Base-by-base conservation (phyloP, 2,113 vertebrate genomes). In the Prunella himalayana region DNA sequence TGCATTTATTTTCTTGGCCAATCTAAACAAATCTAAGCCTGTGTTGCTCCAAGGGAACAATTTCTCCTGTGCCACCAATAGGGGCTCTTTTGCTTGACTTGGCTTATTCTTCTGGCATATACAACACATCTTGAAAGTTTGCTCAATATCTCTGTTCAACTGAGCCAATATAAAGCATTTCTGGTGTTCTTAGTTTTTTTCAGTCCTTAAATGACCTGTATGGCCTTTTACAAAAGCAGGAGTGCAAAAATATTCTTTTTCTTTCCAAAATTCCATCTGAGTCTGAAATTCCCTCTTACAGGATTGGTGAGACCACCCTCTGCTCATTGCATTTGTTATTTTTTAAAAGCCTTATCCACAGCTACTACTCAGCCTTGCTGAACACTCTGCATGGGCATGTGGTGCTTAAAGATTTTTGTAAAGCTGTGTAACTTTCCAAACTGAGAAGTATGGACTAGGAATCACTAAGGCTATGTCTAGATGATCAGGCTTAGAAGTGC, bases 81-180 rank as follows among this genome's bases (percentile, higher is more conserved):
- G 14, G 31, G 47, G 10, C 13, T 94, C 15, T 78, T 92, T 92
- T 88, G 65, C 86, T 95, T 95, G 77, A 49, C 69, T 94, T 96
- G 95, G 88, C 91, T 91, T 92, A 71, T 41, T 83, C n/a, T 86
- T 93, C 63, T 95, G 92, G 88, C 86, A 45, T 71, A 47, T 63
- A 31, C 9, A 60, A 49, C 69, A 64, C 27, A 75, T 81, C 60
- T 90, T 9, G 3, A 81, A 73, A 56, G 23, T 94, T 92, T 92
- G 65, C 41, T 92, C 56, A 75, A 3, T 78, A 90, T 78, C 72
- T 81, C 35, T 86, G 39, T 56, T 91, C 72, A 82, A 5, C 27
- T 94, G 56, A 88, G 95, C 88, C 91, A 95, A 88, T 86, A 86
- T 83, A 96, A 97, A 93, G 69, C 45, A 82, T 78, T 96, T 95